A percentile compares a stretch with the other conserved stretches of the same genome.
phyloP scores from a whole-genome alignment of 2,797 vertebrate species.

The Jordanella pulchra region DNA sequence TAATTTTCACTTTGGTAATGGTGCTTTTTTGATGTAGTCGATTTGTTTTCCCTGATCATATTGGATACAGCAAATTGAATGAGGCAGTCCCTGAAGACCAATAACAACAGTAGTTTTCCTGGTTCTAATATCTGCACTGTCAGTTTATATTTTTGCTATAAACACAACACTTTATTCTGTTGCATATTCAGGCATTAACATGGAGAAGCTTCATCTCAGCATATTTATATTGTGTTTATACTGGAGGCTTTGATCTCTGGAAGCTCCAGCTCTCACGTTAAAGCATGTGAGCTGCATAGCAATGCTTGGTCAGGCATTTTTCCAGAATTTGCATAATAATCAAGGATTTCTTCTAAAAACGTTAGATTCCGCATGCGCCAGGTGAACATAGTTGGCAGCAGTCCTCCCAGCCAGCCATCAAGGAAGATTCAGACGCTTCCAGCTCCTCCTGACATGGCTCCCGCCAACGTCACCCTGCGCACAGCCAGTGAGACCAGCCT shows the following conservation, averaged over 20 bases:
- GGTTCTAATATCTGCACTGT: conserved; percentile 29
- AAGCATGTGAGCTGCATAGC: not conserved
- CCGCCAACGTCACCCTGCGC: conserved; percentile 89
- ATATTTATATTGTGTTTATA: conserved; percentile 29
- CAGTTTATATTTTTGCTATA: conserved; percentile 41
- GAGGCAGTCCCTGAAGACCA: conserved; percentile 39
- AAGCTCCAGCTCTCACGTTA: conserved; percentile 32
- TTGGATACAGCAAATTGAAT: conserved; percentile 30
- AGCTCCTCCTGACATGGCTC: conserved; percentile 89
- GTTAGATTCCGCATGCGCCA: conserved; percentile 93
- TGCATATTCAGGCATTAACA: conserved; percentile 26
- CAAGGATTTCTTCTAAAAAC: conserved; percentile 11
- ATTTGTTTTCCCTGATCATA: conserved; percentile 44
- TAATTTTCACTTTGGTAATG: conserved; percentile 13
- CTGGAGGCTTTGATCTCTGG: conserved; percentile 47
- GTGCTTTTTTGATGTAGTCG: conserved; percentile 30
- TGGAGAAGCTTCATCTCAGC: conserved; percentile 27
- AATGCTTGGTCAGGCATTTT: conserved; percentile 1
- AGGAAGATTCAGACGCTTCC: conserved; percentile 95
- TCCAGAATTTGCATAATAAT: not conserved
- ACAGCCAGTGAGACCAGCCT: conserved; percentile 96
- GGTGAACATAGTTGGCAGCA: conserved; percentile 95
- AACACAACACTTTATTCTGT: conserved; percentile 15
- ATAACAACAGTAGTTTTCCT: conserved; percentile 33
- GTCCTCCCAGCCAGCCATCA: conserved; percentile 90